Percentiles rank a stretch among this genome's conserved stretches.
phyloP scores from a whole-genome alignment of 2,888 invertebrate genomes.

The Ornithoptera priamus region DNA sequence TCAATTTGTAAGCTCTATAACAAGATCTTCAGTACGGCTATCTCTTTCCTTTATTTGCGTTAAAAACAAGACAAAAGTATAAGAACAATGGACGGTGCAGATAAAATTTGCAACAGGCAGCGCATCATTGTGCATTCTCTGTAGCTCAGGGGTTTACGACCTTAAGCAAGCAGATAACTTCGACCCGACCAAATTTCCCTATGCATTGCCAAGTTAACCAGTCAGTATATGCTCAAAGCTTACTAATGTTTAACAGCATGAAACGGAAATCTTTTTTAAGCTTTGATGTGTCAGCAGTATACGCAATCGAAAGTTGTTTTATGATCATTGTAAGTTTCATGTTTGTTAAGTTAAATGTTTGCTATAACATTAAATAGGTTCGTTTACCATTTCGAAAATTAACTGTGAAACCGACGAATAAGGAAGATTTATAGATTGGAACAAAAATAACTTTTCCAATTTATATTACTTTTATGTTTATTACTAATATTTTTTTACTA shows the following conservation, averaged over 20 bases:
- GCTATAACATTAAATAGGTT: background rate
- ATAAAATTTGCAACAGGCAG: constrained; percentile 48
- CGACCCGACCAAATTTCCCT: constrained; percentile 27
- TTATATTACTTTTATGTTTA: too few relatives aligned
- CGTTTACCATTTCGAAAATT: background rate
- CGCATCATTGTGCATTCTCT: constrained; percentile 67
- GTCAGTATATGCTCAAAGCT: constrained; percentile 12
- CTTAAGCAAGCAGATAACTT: constrained; percentile 31
- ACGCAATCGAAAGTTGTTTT: constrained; percentile 17
- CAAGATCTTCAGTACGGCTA: background rate
- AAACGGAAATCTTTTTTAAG: background rate
- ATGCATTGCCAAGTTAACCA: constrained; percentile 22
- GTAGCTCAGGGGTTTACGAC: constrained; percentile 40
- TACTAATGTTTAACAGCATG: background rate
- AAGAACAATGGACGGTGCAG: constrained; percentile 45
- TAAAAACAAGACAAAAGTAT: constrained; percentile 25
- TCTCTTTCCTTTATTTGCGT: constrained; percentile 19
- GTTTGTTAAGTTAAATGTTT: constrained; percentile 1
- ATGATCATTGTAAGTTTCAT: constrained; percentile 1
- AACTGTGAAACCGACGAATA: background rate
- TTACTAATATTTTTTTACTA: too few relatives aligned
- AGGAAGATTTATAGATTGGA: background rate
- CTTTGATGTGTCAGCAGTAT: background rate
- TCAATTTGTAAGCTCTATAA: constrained; percentile 6
- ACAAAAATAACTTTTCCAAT: background rate